These are phyloP conservation scores for Aegotheles bennettii DNA, from an alignment of 2,113 vertebrate genomes.

Conservation along the genomic window DNA sequence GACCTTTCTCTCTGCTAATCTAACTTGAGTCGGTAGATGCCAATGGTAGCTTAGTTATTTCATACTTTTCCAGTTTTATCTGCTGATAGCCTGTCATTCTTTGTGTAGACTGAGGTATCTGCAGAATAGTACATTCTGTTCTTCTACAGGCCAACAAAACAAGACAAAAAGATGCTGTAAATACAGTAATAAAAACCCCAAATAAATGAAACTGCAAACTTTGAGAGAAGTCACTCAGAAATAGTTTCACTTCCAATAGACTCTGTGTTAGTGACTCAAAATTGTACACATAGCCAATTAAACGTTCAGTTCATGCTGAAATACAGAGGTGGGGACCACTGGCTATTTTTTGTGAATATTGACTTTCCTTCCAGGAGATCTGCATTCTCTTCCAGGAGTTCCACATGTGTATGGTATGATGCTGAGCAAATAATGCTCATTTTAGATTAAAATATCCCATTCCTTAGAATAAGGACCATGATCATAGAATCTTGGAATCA, in stretches of 20 bases:
- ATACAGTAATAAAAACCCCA: neutral
- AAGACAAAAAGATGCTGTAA: neutral
- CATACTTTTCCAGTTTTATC: neutral
- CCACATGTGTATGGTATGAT: neutral
- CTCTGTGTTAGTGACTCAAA: neutral
- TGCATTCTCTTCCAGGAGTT: neutral
- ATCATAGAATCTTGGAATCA: neutral
- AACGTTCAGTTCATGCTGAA: neutral
- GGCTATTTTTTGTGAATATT: neutral
- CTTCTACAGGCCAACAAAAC: neutral
- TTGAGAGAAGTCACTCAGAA: neutral
- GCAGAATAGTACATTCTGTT: neutral
- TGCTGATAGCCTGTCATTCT: neutral
- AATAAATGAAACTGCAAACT: neutral
- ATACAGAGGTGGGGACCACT: neutral
- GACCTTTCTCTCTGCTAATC: conserved; percentile 3
- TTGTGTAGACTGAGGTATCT: neutral
- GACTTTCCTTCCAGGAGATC: neutral
- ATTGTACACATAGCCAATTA: neutral
- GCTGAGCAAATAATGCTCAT: neutral
- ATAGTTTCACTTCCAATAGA: neutral
- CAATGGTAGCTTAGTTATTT: neutral
- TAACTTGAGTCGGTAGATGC: neutral
- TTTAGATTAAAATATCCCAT: neutral
- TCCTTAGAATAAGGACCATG: neutral